Conservation (phyloP, 2,113 vertebrate genomes). For the Centropus bengalensis region DNA sequence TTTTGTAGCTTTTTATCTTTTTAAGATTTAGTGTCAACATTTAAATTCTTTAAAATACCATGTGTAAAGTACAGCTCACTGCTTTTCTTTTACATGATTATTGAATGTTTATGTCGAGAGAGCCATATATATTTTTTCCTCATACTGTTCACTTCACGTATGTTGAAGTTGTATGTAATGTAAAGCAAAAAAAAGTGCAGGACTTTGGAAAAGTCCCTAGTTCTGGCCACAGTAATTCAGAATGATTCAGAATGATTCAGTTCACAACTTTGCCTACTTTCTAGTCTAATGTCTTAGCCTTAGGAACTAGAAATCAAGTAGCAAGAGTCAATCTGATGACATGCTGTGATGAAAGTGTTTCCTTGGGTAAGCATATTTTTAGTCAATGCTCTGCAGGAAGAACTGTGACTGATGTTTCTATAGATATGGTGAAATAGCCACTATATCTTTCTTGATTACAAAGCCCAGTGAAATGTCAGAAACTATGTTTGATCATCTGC, state of each 20-base stretch:
- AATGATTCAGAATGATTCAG: background rate
- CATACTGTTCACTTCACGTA: background rate
- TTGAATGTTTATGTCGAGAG: background rate
- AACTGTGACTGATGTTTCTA: background rate
- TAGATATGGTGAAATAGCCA: background rate
- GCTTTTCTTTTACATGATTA: background rate
- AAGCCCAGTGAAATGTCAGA: background rate
- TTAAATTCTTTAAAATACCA: background rate
- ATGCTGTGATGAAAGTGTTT: background rate
- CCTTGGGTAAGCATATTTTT: background rate
- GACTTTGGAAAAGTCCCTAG: background rate
- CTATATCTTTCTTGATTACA: background rate
- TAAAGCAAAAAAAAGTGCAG: background rate
- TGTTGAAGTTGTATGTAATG: background rate
- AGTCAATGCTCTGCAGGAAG: background rate
- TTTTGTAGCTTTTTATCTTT: background rate
- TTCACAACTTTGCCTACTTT: background rate
- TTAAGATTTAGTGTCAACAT: background rate
- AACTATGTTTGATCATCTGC: background rate
- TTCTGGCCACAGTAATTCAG: background rate
- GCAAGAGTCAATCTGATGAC: background rate
- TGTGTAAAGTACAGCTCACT: background rate
- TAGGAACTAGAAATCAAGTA: background rate
- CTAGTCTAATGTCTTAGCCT: background rate
- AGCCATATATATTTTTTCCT: background rate